Conservation (phyloP, 2,113 vertebrate genomes). For the Motacilla alba region DNA sequence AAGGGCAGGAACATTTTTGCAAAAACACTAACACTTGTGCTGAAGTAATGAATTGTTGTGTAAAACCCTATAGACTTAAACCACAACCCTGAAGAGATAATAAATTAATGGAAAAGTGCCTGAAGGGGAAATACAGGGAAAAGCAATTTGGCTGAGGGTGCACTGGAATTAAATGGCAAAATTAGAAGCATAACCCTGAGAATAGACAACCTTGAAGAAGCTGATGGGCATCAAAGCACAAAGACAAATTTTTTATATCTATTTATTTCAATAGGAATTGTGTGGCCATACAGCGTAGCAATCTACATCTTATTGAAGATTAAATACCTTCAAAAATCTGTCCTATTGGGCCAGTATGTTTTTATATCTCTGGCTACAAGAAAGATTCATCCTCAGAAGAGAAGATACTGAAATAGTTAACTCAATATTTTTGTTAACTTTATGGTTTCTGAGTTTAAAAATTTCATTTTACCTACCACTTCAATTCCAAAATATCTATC, state of each 20-base stretch:
- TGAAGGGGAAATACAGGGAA: background rate
- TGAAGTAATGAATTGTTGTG: background rate
- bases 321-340: background rate
- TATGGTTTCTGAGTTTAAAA: background rate
- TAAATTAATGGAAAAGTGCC: background rate
- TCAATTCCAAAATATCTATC: background rate
- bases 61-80: background rate
- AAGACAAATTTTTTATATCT: background rate
- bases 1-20: background rate
- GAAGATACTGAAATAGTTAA: background rate
- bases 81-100: background rate
- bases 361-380: background rate
- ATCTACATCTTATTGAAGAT: background rate
- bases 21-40: background rate
- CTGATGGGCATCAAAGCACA: background rate
- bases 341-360: background rate
- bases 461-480: background rate
- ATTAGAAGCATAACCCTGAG: background rate
- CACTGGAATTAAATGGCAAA: background rate
- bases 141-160: background rate
- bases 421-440: background rate
- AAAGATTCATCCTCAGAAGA: background rate
- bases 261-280: background rate
- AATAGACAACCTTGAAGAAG: background rate
- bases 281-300: background rate